Evolutionary conservation across 2,888 invertebrate genomes (phyloP).

Genomic region (Chrysina gloriosa): DNA sequence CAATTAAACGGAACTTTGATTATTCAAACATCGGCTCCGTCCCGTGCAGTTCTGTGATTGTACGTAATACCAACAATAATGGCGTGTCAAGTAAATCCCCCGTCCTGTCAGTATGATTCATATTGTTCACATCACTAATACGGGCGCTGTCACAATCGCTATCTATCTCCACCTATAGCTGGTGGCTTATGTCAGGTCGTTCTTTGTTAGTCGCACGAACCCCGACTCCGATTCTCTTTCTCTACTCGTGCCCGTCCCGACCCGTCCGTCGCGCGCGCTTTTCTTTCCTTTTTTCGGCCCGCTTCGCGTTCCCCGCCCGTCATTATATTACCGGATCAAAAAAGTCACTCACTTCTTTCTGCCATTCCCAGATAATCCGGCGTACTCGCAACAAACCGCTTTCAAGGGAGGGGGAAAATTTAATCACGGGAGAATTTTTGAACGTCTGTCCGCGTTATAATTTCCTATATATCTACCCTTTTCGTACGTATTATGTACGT

Average conservation of each 20-base stretch:
- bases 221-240: too few species aligned
- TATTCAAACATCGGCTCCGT: not conserved
- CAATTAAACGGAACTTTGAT: not conserved
- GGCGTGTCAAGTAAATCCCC: conserved; percentile 56
- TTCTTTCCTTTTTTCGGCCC: not conserved
- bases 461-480: not conserved
- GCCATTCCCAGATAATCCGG: conserved; percentile 27
- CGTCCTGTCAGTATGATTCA: conserved; percentile 59
- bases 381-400: conserved; percentile 32
- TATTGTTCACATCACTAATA: conserved; percentile 60
- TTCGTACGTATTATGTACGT: not conserved
- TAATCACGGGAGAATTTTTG: conserved; percentile 12
- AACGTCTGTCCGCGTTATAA: conserved; percentile 19
- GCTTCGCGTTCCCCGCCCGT: conserved; percentile 6
- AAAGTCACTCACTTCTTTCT: conserved; percentile 38
- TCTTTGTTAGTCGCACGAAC: not conserved
- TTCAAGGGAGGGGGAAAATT: conserved; percentile 21
- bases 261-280: not conserved
- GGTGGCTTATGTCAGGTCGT: conserved; percentile 49
- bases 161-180: conserved; percentile 59
- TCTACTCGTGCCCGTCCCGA: not conserved
- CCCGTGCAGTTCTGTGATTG: conserved; percentile 16
- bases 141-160: conserved; percentile 57
- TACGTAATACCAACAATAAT: conserved; percentile 48
- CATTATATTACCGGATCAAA: conserved; percentile 40